Percentiles rank a stretch among this genome's conserved stretches.
Evolutionary conservation across 64 coral and sea anemone genomes (phyloP).

Genomic region (Montipora capricornis): DNA sequence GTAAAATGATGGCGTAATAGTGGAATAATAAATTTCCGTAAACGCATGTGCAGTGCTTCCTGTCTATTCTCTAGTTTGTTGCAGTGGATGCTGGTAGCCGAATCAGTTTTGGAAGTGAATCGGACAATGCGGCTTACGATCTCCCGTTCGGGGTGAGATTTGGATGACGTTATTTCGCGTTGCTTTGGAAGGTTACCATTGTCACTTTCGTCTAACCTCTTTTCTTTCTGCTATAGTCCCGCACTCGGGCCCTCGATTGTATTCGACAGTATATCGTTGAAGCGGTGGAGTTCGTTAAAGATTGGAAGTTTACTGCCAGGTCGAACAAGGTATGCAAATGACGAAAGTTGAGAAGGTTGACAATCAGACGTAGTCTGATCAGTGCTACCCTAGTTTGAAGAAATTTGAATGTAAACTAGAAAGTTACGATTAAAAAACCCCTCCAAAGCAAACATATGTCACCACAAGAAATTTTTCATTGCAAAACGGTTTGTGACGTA

Average conservation of each 20-base stretch:
- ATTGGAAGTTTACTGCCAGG: slow-evolving; percentile 93
- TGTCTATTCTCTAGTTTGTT: slow-evolving; percentile 69
- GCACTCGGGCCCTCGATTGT: slow-evolving; percentile 94
- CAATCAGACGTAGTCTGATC: too few species aligned
- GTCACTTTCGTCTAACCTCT: not conserved
- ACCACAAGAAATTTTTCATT: too few species aligned
- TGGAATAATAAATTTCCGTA: too few species aligned
- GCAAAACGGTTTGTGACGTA: too few species aligned
- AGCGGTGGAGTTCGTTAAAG: slow-evolving; percentile 92
- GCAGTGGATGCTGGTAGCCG: slow-evolving; percentile 95
- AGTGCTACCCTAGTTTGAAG: too few species aligned
- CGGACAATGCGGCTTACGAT: slow-evolving; percentile 70
- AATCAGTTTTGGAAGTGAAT: slow-evolving; percentile 81
- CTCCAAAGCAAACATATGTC: too few species aligned
- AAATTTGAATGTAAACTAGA: too few species aligned
- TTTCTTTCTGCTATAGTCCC: slow-evolving; percentile 39
- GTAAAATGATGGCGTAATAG: too few species aligned
- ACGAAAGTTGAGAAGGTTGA: too few species aligned
- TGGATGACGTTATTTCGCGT: not conserved
- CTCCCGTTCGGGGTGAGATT: slow-evolving; percentile 67
- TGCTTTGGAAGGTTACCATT: not conserved
- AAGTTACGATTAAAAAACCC: too few species aligned
- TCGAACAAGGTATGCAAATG: slow-evolving; percentile 78
- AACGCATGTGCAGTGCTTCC: not conserved
- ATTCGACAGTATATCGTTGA: slow-evolving; percentile 84